A percentile compares a stretch with the other conserved stretches of the same genome.
These are phyloP conservation scores for Madoqua kirkii DNA, from an alignment of 2,113 vertebrate genomes.

Conservation along the genomic window DNA sequence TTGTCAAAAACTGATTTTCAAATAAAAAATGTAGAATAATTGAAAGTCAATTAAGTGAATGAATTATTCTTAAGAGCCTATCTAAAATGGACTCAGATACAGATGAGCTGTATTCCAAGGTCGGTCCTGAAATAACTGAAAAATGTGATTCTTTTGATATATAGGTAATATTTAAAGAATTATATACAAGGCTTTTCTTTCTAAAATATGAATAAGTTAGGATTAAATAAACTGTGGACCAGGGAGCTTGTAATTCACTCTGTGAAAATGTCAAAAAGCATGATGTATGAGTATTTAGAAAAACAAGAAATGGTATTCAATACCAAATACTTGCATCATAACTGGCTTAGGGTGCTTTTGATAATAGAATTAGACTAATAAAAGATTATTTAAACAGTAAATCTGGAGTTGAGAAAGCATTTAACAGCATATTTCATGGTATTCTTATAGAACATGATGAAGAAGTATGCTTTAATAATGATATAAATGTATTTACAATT, in stretches of 20 bases:
- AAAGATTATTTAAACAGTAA: neutral
- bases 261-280: neutral
- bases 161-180: neutral
- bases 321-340: neutral
- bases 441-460: neutral
- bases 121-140: neutral
- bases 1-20: constrained; percentile 16
- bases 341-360: neutral
- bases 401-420: neutral
- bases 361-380: neutral
- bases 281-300: neutral
- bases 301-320: neutral
- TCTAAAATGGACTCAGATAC: neutral
- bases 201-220: neutral
- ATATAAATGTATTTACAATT: neutral
- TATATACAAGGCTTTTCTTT: neutral
- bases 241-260: neutral
- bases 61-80: neutral
- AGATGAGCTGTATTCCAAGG: neutral
- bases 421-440: neutral
- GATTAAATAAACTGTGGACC: neutral
- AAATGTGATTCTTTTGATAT: neutral
- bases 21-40: neutral
- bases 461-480: neutral
- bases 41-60: constrained; percentile 4